Base-by-base conservation (phyloP, 2,888 invertebrate species). In the Drosophila meridionalis region DNA sequence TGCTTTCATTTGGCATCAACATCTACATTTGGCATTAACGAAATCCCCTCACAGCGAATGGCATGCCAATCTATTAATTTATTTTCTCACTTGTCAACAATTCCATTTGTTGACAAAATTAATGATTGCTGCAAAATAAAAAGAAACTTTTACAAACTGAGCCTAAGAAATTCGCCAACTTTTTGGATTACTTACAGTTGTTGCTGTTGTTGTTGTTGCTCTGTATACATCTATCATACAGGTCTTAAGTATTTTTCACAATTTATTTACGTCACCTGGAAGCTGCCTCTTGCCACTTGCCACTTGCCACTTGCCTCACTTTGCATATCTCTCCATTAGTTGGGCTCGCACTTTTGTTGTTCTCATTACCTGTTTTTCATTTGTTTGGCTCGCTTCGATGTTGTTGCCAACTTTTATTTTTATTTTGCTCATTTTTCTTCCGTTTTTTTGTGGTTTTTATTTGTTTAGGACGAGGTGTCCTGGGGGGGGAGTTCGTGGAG, bases 261-360 rank as follows among this genome's bases (percentile, higher is more conserved):
- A 85, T 85, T 89, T 85, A 83, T 85, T 80, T 66, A 87, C 78
- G 84, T 85, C 84, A 89, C 76, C 84, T 74, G 88, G 71, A 73
- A 87, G 68, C 73, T 81, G 48, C 30, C 84, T 78, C 73, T 87
- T 72, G 88, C 69, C 78, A 82, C 78, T 79, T 82, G 79, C 68
- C 66, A 63, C 82, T 56, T 78, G 60, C 40, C 73, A 65, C 74
- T 63, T 69, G 76, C 76, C 67, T 11, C 72, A 68, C 69, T 76
- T 84, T 70, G 66, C 75, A 78, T 79, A 79, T 82, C 67, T 82
- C 68, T 87, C 89, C 89, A 89, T 89, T 83, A 83, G 89, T 81
- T 82, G 47, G 50, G 50, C 58, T 50, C 48, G 64, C 74, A 52
- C 60, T 76, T 77, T 72, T 78, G 66, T 81, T 81, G 73, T 78